A percentile compares a stretch with the other conserved stretches of the same genome.
Conservation (phyloP, 92 coral and sea anemone genomes). For the Blastomussa wellsi region DNA sequence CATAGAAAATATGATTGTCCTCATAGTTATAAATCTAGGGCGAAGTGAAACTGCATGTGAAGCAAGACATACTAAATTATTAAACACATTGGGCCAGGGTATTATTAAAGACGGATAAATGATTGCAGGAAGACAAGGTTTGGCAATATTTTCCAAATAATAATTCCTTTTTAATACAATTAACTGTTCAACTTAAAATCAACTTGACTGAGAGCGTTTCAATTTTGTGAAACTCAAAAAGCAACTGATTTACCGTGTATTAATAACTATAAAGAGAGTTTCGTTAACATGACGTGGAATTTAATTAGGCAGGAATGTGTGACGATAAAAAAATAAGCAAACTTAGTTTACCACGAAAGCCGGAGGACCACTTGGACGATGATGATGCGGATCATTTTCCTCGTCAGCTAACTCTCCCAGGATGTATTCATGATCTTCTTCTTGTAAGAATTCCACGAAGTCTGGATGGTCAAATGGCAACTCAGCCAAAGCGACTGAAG, state of each 20-base stretch:
- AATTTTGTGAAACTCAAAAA: too few species aligned
- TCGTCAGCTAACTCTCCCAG: neutral
- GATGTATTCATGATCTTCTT: neutral
- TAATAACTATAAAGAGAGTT: too few species aligned
- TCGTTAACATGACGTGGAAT: too few species aligned
- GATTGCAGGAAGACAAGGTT: too few species aligned
- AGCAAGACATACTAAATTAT: neutral
- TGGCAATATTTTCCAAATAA: neutral
- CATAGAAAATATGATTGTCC: neutral
- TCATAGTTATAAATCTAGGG: neutral
- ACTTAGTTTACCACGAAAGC: neutral
- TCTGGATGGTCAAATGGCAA: conserved; percentile 4
- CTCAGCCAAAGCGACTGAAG: conserved; percentile 1
- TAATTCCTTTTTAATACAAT: too few species aligned
- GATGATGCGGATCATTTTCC: neutral
- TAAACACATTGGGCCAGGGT: neutral
- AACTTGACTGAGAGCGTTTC: too few species aligned
- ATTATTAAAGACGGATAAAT: too few species aligned
- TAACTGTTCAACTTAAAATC: too few species aligned
- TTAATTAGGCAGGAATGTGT: too few species aligned
- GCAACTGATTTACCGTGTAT: too few species aligned
- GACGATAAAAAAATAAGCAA: neutral
- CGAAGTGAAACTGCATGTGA: too few species aligned
- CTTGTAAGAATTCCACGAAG: neutral
- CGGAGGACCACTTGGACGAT: neutral